These are phyloP conservation scores for Procambarus clarkii DNA, from an alignment of 1,140 invertebrate genomes.

Conservation along the genomic window DNA sequence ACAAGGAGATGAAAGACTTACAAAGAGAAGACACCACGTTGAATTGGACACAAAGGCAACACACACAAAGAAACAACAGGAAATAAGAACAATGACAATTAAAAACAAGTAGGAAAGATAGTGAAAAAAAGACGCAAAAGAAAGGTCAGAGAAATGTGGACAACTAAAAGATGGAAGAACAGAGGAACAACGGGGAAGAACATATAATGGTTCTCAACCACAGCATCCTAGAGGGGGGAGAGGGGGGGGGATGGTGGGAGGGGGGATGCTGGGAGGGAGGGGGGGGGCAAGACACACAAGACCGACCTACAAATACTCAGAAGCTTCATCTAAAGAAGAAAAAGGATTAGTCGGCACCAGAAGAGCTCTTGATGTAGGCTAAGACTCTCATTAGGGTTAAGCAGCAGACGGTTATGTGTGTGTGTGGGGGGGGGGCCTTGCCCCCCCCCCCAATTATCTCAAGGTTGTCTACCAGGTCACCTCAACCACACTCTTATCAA, in stretches of 20 bases:
- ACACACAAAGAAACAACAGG: neutral
- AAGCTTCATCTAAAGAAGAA: too few relatives aligned
- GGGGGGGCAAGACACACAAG: neutral
- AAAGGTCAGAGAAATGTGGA: neutral
- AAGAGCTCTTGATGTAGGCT: too few relatives aligned
- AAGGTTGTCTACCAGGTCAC: too few relatives aligned
- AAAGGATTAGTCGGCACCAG: neutral
- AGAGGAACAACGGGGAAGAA: neutral
- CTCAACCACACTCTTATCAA: too few relatives aligned
- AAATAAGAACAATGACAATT: neutral
- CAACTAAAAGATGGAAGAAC: neutral
- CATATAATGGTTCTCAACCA: neutral
- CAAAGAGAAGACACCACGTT: neutral
- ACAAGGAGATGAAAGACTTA: neutral
- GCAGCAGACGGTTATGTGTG: too few relatives aligned
- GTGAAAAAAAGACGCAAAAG: neutral
- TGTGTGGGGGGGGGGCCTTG: too few relatives aligned
- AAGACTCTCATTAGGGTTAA: too few relatives aligned
- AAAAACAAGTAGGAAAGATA: neutral
- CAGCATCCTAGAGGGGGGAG: neutral
- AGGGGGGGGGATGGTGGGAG: neutral
- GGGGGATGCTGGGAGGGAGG: neutral
- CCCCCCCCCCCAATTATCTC: too few relatives aligned
- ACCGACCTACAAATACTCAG: too few relatives aligned
- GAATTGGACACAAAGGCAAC: neutral